phyloP scores from a whole-genome alignment of 1,140 invertebrate genomes.

The Zaprionus inermis region DNA sequence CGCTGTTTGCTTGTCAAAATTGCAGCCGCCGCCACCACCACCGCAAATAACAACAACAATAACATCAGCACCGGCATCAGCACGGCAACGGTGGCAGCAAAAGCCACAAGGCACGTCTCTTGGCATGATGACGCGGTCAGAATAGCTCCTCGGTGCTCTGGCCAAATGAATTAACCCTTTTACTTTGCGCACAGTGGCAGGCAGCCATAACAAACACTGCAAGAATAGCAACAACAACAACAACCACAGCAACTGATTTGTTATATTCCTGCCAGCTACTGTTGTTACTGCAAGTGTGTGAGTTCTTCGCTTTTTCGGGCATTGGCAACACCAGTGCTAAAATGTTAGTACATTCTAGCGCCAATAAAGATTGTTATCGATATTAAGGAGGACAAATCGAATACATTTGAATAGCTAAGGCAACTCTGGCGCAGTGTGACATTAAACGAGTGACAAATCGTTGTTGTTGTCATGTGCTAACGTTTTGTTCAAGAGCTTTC shows the following conservation, averaged over 20 bases:
- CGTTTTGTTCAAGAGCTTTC: constrained; percentile 44
- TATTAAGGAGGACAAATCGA: not conserved
- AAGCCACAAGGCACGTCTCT: constrained; percentile 64
- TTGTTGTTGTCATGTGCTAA: constrained; percentile 22
- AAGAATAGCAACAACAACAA: constrained; percentile 18
- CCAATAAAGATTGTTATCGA: not conserved
- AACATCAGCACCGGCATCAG: constrained; percentile 13
- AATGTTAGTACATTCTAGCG: constrained; percentile 18
- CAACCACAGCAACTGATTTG: constrained; percentile 56
- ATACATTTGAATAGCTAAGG: not conserved
- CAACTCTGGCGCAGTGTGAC: not conserved
- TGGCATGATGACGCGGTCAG: constrained; percentile 71
- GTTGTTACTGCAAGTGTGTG: constrained; percentile 52
- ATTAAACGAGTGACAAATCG: not conserved
- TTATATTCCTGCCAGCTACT: constrained; percentile 49
- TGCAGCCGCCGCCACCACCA: constrained; percentile 49
- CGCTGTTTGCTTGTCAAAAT: constrained; percentile 77
- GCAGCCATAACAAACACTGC: constrained; percentile 16
- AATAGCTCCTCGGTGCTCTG: constrained; percentile 52
- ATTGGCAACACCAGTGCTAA: constrained; percentile 31
- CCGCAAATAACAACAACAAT: constrained; percentile 22
- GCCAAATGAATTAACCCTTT: constrained; percentile 82
- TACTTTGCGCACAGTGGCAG: constrained; percentile 65
- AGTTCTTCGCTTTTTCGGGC: constrained; percentile 44
- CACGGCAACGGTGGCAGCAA: constrained; percentile 30